A percentile compares a stretch with the other conserved stretches of the same genome.
Conservation (phyloP, 92 coral and sea anemone species). For the Porites rus region DNA sequence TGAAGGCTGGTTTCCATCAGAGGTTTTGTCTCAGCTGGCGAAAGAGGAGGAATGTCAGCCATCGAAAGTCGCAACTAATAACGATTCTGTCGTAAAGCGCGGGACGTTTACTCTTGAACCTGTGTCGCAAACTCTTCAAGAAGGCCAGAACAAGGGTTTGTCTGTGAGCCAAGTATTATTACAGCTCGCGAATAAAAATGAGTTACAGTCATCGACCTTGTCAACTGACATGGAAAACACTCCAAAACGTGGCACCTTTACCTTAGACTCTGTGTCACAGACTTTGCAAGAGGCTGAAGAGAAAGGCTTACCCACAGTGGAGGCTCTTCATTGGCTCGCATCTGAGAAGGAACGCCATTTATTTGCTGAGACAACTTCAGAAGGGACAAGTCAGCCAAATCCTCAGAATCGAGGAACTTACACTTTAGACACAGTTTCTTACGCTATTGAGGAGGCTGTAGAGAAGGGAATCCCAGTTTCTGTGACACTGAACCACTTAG, state of each 20-base stretch:
- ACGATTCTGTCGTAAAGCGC: background rate
- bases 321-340: conserved; percentile 18
- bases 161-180: background rate
- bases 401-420: conserved; percentile 75
- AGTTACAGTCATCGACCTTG: background rate
- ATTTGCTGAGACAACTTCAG: background rate
- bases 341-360: background rate
- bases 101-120: conserved; percentile 47
- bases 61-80: background rate
- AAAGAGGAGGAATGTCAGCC: conserved; percentile 54
- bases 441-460: conserved; percentile 76
- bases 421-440: conserved; percentile 77
- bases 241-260: conserved; percentile 48
- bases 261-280: conserved; percentile 60
- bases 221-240: background rate
- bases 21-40: conserved; percentile 70
- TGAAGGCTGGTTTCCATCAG: conserved; percentile 72
- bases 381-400: background rate
- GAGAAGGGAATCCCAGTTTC: conserved; percentile 38
- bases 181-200: background rate
- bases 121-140: conserved; percentile 56
- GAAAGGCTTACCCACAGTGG: conserved; percentile 44
- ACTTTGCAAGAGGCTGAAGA: conserved; percentile 52
- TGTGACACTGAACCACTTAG: conserved; percentile 24
- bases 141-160: conserved; percentile 43